Evolutionary conservation across 2,797 vertebrate species (phyloP).

Genomic region (Syndactyla subalaris): DNA sequence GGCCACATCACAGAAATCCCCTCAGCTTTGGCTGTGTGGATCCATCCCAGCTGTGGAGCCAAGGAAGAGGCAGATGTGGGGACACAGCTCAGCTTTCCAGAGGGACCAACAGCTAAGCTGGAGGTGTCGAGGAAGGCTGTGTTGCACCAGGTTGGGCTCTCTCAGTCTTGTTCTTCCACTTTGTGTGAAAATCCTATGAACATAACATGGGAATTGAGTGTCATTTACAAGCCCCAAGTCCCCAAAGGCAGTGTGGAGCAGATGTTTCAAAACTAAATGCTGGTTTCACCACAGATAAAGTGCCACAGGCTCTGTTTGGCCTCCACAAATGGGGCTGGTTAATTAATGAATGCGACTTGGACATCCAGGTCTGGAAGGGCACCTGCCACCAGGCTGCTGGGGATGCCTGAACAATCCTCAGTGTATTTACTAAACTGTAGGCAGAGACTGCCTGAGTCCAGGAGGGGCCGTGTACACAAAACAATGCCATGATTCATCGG

Average conservation of each 20-base stretch:
- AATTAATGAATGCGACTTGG: background rate
- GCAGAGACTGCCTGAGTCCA: background rate
- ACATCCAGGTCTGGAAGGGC: background rate
- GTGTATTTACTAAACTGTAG: background rate
- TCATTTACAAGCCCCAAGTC: background rate
- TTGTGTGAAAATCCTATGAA: background rate
- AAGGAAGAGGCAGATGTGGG: background rate
- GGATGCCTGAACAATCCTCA: background rate
- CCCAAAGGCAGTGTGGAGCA: background rate
- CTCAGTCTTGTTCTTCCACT: background rate
- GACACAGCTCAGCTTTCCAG: background rate
- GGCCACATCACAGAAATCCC: conserved; percentile 8
- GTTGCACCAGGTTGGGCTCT: background rate
- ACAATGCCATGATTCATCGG: conserved; percentile 53
- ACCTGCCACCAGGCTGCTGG: background rate
- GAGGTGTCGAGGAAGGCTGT: background rate
- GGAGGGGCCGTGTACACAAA: background rate
- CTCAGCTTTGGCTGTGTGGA: background rate
- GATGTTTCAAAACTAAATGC: background rate
- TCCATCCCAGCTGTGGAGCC: rapidly evolving
- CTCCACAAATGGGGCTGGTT: background rate
- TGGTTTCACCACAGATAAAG: background rate
- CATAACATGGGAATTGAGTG: background rate
- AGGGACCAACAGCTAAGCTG: background rate
- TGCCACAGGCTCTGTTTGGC: background rate